Conservation (phyloP, 2,797 vertebrate species). For the Ctenochaetus hawaiiensis region DNA sequence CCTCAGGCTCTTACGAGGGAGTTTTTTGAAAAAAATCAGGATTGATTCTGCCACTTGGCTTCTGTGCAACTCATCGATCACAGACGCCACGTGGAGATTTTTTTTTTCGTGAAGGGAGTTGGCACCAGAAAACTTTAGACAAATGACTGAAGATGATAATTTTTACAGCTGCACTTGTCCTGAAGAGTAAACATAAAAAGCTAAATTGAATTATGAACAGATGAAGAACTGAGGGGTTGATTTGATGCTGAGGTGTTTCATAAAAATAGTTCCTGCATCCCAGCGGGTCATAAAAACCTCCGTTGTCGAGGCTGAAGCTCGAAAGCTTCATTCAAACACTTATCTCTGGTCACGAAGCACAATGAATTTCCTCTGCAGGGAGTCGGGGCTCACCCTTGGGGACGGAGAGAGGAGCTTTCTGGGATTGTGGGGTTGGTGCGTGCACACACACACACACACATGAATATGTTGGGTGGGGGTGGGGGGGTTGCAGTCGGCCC, state of each 20-base stretch:
- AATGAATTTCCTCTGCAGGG: constrained; percentile 8
- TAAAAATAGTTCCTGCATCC: background rate
- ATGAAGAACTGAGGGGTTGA: no score
- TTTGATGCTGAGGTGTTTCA: no score
- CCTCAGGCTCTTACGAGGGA: background rate
- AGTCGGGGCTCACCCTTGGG: constrained; percentile 2
- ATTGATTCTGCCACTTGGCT: background rate
- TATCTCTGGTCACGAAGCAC: background rate
- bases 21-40: background rate
- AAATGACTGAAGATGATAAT: background rate
- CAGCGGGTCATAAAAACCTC: background rate
- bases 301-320: background rate
- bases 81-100: no score
- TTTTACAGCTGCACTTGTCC: no score
- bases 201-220: no score
- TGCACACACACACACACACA: background rate
- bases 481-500: constrained; percentile 4
- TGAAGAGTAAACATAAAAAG: no score
- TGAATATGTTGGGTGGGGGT: constrained; percentile 11
- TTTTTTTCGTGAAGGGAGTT: background rate
- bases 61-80: background rate
- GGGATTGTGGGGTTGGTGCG: background rate
- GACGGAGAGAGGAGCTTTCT: background rate
- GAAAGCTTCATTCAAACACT: background rate
- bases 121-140: background rate